A percentile compares a stretch with the other conserved stretches of the same genome.
Evolutionary conservation across 2,113 vertebrate species (phyloP).

Genomic region (Gymnogyps californianus): DNA sequence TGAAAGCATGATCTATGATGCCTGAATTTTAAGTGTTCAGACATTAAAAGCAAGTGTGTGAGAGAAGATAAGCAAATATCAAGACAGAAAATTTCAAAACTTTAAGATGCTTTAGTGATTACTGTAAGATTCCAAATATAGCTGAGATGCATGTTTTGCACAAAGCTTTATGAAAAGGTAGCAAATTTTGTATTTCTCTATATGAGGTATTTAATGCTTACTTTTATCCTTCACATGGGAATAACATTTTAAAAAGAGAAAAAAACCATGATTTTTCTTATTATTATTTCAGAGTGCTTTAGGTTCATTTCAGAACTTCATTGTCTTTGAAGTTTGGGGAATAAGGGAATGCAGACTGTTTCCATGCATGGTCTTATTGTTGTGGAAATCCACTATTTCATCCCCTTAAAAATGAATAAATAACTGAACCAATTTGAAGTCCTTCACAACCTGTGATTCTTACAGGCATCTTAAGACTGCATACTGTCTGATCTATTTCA

Average conservation of each 20-base stretch:
- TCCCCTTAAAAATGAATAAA: slow-evolving; percentile 8
- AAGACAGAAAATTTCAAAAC: background rate
- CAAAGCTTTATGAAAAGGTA: background rate
- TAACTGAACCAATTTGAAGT: background rate
- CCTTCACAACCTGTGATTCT: background rate
- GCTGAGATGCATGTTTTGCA: background rate
- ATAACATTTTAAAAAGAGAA: background rate
- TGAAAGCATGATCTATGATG: background rate
- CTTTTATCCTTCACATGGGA: background rate
- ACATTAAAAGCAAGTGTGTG: background rate
- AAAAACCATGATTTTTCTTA: background rate
- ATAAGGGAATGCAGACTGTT: background rate
- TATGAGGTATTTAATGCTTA: background rate
- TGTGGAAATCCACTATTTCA: background rate
- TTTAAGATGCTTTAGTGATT: background rate
- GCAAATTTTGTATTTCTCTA: background rate
- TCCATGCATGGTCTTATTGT: background rate
- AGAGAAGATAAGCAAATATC: background rate
- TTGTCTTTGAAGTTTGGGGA: background rate
- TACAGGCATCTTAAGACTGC: background rate
- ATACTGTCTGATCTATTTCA: background rate
- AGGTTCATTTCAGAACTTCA: background rate
- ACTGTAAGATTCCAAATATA: background rate
- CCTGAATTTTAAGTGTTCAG: slow-evolving; percentile 32
- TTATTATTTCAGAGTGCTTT: slow-evolving; percentile 21